These are phyloP conservation scores for Hyalella azteca DNA, from an alignment of 2,888 invertebrate species.

Conservation along the genomic window DNA sequence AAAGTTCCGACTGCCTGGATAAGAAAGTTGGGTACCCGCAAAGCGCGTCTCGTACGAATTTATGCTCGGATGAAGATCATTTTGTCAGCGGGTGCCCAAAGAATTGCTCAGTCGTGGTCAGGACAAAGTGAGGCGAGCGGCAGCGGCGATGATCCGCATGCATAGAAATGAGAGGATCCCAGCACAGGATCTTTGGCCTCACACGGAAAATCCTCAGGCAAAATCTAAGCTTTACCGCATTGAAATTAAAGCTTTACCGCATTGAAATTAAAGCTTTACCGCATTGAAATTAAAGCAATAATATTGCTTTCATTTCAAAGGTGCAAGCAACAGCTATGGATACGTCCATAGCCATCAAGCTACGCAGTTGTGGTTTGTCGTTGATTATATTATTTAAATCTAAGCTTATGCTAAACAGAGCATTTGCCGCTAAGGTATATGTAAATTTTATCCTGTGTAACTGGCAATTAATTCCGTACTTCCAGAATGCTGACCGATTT, in stretches of 20 bases:
- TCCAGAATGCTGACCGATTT: too few relatives aligned
- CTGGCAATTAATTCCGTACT: too few relatives aligned
- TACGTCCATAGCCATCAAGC: too few relatives aligned
- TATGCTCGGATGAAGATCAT: constrained; percentile 12
- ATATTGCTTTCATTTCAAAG: too few relatives aligned
- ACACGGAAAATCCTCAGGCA: not conserved
- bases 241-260: not conserved
- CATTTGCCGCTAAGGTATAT: too few relatives aligned
- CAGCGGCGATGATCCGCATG: constrained; percentile 1
- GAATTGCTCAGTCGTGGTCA: not conserved
- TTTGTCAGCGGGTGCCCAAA: not conserved
- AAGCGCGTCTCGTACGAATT: not conserved
- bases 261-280: not conserved
- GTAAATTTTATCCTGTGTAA: too few relatives aligned
- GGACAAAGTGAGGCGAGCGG: not conserved
- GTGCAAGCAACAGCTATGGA: too few relatives aligned
- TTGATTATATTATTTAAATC: too few relatives aligned
- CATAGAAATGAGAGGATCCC: constrained; percentile 15
- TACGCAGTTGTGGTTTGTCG: too few relatives aligned
- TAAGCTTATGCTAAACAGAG: too few relatives aligned
- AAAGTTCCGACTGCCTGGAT: too few relatives aligned
- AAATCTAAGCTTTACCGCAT: not conserved
- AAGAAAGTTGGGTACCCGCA: not conserved
- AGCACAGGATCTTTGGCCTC: not conserved
- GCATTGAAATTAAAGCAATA: constrained; percentile 15